Percentiles rank a stretch among this genome's conserved stretches.
Conservation (phyloP, 2,113 vertebrate genomes). For the Ginglymostoma cirratum region DNA sequence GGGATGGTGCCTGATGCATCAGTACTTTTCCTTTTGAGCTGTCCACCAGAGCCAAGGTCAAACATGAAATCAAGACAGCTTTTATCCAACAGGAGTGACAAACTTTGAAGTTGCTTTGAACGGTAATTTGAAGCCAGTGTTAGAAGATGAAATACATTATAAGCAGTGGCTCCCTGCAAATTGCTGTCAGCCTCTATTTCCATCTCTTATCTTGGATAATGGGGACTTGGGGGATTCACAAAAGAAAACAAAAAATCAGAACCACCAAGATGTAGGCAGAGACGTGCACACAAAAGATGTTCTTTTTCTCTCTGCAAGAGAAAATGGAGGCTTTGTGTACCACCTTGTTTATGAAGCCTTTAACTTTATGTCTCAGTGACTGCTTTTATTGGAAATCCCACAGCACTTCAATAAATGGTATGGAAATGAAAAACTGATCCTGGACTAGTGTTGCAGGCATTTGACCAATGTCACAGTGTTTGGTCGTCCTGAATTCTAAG, state of each 20-base stretch:
- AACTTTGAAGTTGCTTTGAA: neutral
- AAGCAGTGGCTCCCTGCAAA: neutral
- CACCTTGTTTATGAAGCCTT: neutral
- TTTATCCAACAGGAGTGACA: neutral
- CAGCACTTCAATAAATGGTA: neutral
- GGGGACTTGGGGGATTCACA: neutral
- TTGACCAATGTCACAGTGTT: neutral
- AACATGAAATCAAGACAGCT: neutral
- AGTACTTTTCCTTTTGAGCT: neutral
- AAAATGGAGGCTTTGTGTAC: neutral
- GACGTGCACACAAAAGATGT: neutral
- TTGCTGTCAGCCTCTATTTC: neutral
- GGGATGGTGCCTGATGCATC: neutral
- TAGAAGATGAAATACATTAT: neutral
- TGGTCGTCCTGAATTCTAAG: neutral
- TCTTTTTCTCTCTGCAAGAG: neutral
- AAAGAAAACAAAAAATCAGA: neutral
- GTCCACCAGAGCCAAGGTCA: constrained; percentile 21
- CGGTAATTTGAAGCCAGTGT: neutral
- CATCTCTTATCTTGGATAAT: neutral
- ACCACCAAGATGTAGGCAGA: neutral
- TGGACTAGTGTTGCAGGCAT: neutral
- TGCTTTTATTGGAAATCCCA: neutral
- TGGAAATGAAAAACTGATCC: neutral
- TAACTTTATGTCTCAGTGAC: neutral